phyloP scores from a whole-genome alignment of 2,888 invertebrate genomes.

The Leptinotarsa peninsularis region DNA sequence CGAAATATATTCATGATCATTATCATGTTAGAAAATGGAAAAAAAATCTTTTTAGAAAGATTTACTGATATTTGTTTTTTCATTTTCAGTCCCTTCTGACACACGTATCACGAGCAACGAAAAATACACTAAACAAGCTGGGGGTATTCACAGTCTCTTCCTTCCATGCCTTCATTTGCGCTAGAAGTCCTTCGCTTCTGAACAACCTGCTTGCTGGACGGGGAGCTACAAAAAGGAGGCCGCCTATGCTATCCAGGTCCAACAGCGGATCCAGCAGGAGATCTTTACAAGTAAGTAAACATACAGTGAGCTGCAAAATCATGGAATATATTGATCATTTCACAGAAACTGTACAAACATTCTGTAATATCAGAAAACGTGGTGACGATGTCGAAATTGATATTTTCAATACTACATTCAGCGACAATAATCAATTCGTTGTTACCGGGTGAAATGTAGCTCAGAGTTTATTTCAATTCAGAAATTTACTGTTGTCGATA shows the following conservation, averaged over 20 bases:
- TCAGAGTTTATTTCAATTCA: too few relatives aligned
- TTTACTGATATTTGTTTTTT: too few relatives aligned
- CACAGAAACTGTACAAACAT: not conserved
- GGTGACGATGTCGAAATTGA: too few relatives aligned
- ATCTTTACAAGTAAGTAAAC: constrained; percentile 79
- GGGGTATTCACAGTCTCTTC: constrained; percentile 98
- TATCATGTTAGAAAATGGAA: too few relatives aligned
- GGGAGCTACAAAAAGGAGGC: constrained; percentile 90
- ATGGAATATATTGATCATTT: not conserved
- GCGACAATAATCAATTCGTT: too few relatives aligned
- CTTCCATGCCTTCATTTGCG: constrained; percentile 97
- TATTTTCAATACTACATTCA: too few relatives aligned
- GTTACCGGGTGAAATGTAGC: too few relatives aligned
- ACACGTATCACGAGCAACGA: constrained; percentile 94
- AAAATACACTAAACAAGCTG: constrained; percentile 92
- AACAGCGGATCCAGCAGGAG: constrained; percentile 89
- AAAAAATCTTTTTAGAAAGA: too few relatives aligned
- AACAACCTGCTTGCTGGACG: constrained; percentile 92
- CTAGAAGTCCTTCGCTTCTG: constrained; percentile 91
- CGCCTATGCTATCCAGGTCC: constrained; percentile 90
- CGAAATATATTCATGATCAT: too few relatives aligned
- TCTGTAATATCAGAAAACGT: too few relatives aligned
- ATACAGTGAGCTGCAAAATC: not conserved
- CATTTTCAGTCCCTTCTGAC: constrained; percentile 88
- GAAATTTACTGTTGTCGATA: too few relatives aligned